These are phyloP conservation scores for Hypsibius dujardini DNA, from an alignment of 1,140 invertebrate species.

Conservation along the genomic window DNA sequence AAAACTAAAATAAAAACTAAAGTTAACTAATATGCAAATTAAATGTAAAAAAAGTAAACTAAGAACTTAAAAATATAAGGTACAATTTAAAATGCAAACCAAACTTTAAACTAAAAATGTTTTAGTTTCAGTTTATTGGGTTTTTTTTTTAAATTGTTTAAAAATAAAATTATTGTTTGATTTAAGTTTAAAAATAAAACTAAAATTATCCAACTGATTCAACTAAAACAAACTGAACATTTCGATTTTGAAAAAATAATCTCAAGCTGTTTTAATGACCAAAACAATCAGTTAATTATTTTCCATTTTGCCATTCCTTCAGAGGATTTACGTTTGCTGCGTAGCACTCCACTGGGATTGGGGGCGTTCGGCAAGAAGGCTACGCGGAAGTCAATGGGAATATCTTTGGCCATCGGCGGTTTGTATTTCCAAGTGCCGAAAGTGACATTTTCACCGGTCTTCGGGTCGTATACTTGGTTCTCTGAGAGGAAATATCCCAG, in stretches of 20 bases:
- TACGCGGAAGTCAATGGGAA: conserved; percentile 62
- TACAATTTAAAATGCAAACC: not conserved
- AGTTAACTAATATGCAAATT: too few relatives aligned
- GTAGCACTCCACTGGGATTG: conserved; percentile 50
- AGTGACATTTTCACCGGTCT: conserved; percentile 49
- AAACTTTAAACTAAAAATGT: not conserved
- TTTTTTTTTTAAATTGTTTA: too few relatives aligned
- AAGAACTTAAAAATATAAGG: conserved; percentile 20
- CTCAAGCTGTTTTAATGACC: too few relatives aligned
- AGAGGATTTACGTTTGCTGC: conserved; percentile 50
- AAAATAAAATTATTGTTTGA: too few relatives aligned
- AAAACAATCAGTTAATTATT: not conserved
- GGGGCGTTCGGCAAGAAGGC: conserved; percentile 48
- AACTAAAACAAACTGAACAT: too few relatives aligned
- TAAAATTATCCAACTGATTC: too few relatives aligned
- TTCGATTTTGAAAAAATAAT: too few relatives aligned
- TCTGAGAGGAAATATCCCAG: conserved; percentile 61
- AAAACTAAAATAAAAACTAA: too few relatives aligned
- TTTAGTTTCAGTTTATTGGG: not conserved
- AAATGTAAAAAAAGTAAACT: conserved; percentile 19
- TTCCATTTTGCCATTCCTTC: too few relatives aligned
- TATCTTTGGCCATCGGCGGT: conserved; percentile 59
- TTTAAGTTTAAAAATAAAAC: too few relatives aligned
- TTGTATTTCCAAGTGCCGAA: conserved; percentile 62
- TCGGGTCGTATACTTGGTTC: conserved; percentile 45